These are phyloP conservation scores for Koerneria pararmatus DNA, from an alignment of 2,888 invertebrate species.

Conservation along the genomic window DNA sequence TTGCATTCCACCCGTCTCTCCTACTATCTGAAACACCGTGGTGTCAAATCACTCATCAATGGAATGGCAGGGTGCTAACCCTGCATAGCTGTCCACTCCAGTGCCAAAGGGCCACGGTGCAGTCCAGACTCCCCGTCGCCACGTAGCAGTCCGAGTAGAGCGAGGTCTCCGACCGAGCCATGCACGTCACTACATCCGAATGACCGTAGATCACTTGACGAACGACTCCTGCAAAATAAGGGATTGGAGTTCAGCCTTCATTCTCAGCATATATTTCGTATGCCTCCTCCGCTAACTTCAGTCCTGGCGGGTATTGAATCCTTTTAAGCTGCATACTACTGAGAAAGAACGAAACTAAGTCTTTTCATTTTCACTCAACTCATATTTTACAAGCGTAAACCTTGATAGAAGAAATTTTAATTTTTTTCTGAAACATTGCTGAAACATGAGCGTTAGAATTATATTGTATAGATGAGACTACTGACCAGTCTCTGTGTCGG, in stretches of 20 bases:
- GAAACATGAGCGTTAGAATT: neutral
- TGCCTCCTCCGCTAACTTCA: no score
- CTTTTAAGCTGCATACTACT: no score
- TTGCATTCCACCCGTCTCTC: conserved; percentile 84
- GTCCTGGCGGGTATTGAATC: no score
- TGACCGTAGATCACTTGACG: conserved; percentile 98
- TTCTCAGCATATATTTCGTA: no score
- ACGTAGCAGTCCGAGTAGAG: conserved; percentile 98
- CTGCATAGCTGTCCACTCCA: conserved; percentile 75
- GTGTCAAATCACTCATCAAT: neutral
- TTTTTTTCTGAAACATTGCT: neutral
- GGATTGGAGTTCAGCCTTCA: no score
- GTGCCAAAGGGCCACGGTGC: conserved; percentile 95
- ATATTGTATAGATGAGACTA: no score
- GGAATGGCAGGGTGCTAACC: neutral
- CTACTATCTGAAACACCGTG: conserved; percentile 66
- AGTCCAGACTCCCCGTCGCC: conserved; percentile 94
- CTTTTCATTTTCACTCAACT: no score
- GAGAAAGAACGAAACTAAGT: no score
- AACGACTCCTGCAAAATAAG: conserved; percentile 76
- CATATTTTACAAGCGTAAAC: no score
- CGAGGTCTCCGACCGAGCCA: conserved; percentile 94
- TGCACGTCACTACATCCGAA: conserved; percentile 95
- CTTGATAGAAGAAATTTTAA: neutral
- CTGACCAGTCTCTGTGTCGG: conserved; percentile 86